Base-by-base conservation (phyloP, 2,797 vertebrate species). In the Chloroceryle amazona region DNA sequence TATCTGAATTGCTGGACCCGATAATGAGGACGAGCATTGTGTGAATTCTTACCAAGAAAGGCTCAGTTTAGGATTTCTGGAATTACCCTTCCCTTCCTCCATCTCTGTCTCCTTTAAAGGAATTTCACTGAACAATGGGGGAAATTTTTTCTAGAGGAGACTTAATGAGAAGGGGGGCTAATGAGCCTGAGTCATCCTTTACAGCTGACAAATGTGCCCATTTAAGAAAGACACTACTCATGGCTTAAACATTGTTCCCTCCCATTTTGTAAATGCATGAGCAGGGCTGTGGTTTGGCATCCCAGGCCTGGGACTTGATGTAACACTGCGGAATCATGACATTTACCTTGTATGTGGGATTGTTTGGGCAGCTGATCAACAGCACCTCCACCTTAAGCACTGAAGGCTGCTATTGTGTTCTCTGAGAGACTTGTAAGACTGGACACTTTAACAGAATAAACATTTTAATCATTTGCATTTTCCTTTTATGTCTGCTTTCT, bases 361-460 rank as follows among this genome's bases (percentile, higher is more conserved):
- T 89, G 91, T 73, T 89, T 17, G 92, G 91, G 90, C 90, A 89
- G 81, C 91, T 89, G 89, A 89, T 73, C 51, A 55, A 41, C 91
- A 84, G 93, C 95, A 89, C 71, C 74, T 97, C 92, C 89, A 83
- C 71, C 4, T 2, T 39, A 13, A 79, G 66, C 90, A 75, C 80
- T 60, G 85, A 72, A 58, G 73, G 89, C 93, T 96, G 95, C 83
- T 85, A 22, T 37, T 86, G 71, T 84, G 66, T 42, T 62, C 83
- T 94, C 61, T 58, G 83, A 68, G 46, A 82, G 86, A 89, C 65
- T 73, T 97, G 95, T 97, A 91, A 18, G 35, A 90, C 81, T 80
- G 88, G 88, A 90, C 93, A 92, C 92, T 94, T 89, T 10, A 89
- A 83, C 57, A 65, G 89, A 97, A 97, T 96, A 96, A 97, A 97